These are phyloP conservation scores for Alcis repandata DNA, from an alignment of 2,888 invertebrate genomes.

Conservation along the genomic window DNA sequence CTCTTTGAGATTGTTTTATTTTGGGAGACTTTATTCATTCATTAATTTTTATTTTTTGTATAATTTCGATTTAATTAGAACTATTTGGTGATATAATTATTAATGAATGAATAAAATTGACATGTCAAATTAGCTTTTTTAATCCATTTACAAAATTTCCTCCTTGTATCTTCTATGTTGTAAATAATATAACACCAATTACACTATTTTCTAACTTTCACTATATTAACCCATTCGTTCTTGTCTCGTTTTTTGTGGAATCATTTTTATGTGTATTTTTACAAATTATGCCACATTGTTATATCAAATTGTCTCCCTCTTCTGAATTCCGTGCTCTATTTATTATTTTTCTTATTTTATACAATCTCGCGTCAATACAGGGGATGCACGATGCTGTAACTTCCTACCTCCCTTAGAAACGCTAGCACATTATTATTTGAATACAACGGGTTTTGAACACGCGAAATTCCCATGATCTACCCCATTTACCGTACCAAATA, in stretches of 20 bases:
- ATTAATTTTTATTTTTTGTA: constrained; percentile 32
- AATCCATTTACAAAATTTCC: constrained; percentile 39
- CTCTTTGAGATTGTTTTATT: constrained; percentile 41
- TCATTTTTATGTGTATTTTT: constrained; percentile 67
- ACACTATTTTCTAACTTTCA: constrained; percentile 75
- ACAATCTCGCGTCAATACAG: constrained; percentile 82
- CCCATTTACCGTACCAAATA: constrained; percentile 47
- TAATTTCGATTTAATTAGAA: not conserved
- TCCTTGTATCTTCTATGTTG: constrained; percentile 39
- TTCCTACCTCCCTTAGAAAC: constrained; percentile 74
- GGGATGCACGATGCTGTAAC: constrained; percentile 86
- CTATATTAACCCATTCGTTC: constrained; percentile 75
- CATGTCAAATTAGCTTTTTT: constrained; percentile 61
- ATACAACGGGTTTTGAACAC: constrained; percentile 50
- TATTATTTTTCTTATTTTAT: constrained; percentile 65
- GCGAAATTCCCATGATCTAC: constrained; percentile 46
- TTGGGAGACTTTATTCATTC: constrained; percentile 30
- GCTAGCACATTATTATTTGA: constrained; percentile 49
- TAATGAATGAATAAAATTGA: constrained; percentile 36
- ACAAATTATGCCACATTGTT: constrained; percentile 55
- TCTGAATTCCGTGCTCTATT: constrained; percentile 79
- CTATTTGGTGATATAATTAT: not conserved
- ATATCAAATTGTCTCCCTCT: constrained; percentile 83
- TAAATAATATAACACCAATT: constrained; percentile 63
- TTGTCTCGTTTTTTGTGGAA: constrained; percentile 68